Evolutionary conservation across 2,113 vertebrate genomes (phyloP), one percentile per base, ranked within the genome.

Genomic region (Centropus bengalensis): DNA sequence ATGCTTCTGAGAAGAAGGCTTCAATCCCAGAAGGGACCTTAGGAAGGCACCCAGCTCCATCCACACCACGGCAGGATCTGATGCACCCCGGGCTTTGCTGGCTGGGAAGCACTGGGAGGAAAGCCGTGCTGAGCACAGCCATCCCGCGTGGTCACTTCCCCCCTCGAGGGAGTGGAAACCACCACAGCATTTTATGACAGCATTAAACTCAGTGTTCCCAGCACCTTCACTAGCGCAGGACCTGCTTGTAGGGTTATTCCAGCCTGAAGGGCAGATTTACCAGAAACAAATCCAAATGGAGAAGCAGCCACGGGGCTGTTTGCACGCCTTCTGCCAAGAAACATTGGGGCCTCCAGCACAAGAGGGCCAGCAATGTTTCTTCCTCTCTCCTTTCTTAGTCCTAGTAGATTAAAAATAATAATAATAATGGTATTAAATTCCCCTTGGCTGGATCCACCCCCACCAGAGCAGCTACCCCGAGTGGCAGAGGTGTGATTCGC

Each of bases 241-340:
- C 87, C 84, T 49, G 64, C 73, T 89, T 68, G 19, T 67, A 59
- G 69, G 84, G 79, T 78, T 81, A 88, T 71, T 94, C 40, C 86
- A 93, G 71, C 89, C 95, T 49, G 59, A 91, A 86, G 89, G 92
- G 73, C 56, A 78, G 66, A 81, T 58, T 86, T 89, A 32, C 73
- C 75, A 69, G 73, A n/a, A 86, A 56, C 40, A 15, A 64, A 94
- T 47, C 86, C 71, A 47, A 89, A 64, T 0, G 12, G 70, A 88
- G 79, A 28, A 82, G 94, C 33, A 64, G 86, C 71, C 2, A 0
- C 0, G 0, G 70, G 88, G 71, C 70, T 82, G 18, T 79, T 82
- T 86, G 76, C 75, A 22, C 54, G 27, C 56, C 62, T 82, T 71
- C 79, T 86, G 79, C 79, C 49, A 56, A 84, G 78, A 89, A 91